Conservation (phyloP, 1,140 invertebrate genomes). For the Pseudomyrmex dendroicus region DNA sequence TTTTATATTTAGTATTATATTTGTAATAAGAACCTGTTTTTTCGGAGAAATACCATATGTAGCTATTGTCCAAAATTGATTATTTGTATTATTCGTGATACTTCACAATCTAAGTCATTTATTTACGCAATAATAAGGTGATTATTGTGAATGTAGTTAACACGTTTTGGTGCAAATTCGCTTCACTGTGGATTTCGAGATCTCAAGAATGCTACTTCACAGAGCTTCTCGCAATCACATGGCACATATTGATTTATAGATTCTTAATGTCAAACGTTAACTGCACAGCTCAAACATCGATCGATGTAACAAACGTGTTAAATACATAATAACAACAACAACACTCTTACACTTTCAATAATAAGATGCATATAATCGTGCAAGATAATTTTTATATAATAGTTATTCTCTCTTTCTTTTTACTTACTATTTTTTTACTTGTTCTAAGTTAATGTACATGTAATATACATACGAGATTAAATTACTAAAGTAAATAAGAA, state of each 20-base stretch:
- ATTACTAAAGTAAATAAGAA: constrained; percentile 56
- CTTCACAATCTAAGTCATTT: constrained; percentile 62
- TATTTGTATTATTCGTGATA: constrained; percentile 22
- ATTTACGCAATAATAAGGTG: constrained; percentile 53
- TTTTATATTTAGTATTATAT: constrained; percentile 1
- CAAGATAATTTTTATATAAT: constrained; percentile 27
- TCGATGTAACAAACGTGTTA: constrained; percentile 60
- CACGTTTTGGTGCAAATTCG: constrained; percentile 38
- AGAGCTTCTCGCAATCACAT: constrained; percentile 40
- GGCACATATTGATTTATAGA: constrained; percentile 57
- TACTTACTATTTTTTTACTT: constrained; percentile 34
- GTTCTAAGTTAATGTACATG: constrained; percentile 67
- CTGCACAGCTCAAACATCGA: constrained; percentile 33
- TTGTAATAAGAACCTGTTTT: constrained; percentile 10
- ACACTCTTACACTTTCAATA: constrained; percentile 33
- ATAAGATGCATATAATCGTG: constrained; percentile 48
- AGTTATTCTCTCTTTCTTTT: constrained; percentile 38
- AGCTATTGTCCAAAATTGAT: constrained; percentile 57
- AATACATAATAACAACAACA: constrained; percentile 56
- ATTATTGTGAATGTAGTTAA: constrained; percentile 51
- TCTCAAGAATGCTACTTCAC: not conserved
- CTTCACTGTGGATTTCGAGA: not conserved
- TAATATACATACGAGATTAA: constrained; percentile 63
- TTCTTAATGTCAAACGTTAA: constrained; percentile 54
- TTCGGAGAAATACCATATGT: not conserved